These are phyloP conservation scores for Pelmatolapia mariae DNA, from an alignment of 2,113 vertebrate genomes.

Conservation along the genomic window DNA sequence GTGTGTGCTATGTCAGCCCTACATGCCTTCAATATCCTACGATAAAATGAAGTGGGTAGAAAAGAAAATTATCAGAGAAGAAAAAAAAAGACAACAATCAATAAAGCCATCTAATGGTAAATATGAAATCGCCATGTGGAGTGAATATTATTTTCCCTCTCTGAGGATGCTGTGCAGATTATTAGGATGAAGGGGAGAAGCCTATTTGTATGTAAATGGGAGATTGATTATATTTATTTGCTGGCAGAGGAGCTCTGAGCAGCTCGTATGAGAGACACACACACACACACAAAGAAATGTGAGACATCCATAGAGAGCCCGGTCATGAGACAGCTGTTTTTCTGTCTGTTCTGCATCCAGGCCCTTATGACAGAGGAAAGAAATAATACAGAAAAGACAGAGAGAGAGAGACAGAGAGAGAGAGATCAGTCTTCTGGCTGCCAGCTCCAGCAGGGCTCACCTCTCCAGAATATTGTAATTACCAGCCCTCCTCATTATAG, in stretches of 20 bases:
- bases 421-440: constrained; percentile 54
- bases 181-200: constrained; percentile 65
- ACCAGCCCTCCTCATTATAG: constrained; percentile 72
- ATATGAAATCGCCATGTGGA: constrained; percentile 63
- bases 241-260: constrained; percentile 38
- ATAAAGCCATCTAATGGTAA: constrained; percentile 73
- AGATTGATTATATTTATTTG: constrained; percentile 81
- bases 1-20: constrained; percentile 61
- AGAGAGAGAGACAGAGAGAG: neutral
- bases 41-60: constrained; percentile 72
- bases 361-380: constrained; percentile 34
- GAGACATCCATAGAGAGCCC: constrained; percentile 20
- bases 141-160: constrained; percentile 65
- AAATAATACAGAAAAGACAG: constrained; percentile 31
- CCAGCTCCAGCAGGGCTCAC: constrained; percentile 56
- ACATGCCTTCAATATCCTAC: constrained; percentile 73
- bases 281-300: constrained; percentile 13
- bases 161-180: constrained; percentile 63
- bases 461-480: constrained; percentile 77
- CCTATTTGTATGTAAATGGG: constrained; percentile 80
- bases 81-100: constrained; percentile 69
- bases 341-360: constrained; percentile 38
- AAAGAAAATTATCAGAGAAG: neutral
- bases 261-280: neutral
- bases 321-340: constrained; percentile 52